Evolutionary conservation across 2,888 invertebrate species (phyloP).

Genomic region (Drosophila tripunctata): DNA sequence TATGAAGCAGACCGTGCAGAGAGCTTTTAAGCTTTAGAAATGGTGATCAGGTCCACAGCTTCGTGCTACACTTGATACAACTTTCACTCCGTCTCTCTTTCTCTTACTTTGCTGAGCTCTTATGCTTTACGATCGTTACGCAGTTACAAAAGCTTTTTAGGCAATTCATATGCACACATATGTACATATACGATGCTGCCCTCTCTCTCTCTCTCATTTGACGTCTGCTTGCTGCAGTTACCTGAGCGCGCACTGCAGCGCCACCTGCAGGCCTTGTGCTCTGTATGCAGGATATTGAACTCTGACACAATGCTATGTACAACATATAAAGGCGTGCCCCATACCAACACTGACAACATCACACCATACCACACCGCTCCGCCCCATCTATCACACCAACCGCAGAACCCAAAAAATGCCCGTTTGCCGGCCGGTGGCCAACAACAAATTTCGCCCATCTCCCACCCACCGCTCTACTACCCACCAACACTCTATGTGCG

Average conservation of each 20-base stretch:
- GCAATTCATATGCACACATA: not conserved
- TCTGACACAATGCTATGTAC: slow-evolving; percentile 72
- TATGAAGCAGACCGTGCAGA: no score
- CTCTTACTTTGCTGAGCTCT: not conserved
- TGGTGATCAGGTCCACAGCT: no score
- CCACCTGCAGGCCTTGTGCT: slow-evolving; percentile 50
- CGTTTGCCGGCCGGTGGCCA: slow-evolving; percentile 71
- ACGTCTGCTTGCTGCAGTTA: not conserved
- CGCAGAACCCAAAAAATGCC: not conserved
- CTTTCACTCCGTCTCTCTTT: not conserved
- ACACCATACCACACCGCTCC: not conserved
- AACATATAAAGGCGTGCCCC: slow-evolving; percentile 27
- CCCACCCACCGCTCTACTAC: not conserved
- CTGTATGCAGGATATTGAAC: slow-evolving; percentile 76
- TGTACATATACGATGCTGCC: not conserved
- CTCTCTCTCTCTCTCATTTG: not conserved
- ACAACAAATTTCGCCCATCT: no score
- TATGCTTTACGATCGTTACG: not conserved
- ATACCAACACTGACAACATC: not conserved
- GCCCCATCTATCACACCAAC: not conserved
- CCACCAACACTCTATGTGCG: not conserved
- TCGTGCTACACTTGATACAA: no score
- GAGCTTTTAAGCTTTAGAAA: no score
- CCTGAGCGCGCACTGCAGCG: slow-evolving; percentile 16
- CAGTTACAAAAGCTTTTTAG: not conserved